Conservation (phyloP, 2,113 vertebrate genomes). For the Maccullochella peelii region DNA sequence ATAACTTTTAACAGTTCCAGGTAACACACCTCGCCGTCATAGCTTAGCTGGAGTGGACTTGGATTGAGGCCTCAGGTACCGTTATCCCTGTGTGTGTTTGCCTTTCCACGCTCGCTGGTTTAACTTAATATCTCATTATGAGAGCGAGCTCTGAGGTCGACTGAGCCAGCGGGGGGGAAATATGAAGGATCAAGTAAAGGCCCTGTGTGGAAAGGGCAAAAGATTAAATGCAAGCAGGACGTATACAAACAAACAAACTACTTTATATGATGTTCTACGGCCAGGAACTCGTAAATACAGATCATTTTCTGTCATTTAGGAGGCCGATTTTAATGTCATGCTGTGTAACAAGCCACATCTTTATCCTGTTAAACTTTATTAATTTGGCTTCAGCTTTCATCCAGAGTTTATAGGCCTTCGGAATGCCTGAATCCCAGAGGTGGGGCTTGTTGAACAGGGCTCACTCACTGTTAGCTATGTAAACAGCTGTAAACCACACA, state of each 20-base stretch:
- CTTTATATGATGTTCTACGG: conserved; percentile 38
- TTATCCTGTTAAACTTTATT: conserved; percentile 78
- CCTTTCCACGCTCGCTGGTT: conserved; percentile 32
- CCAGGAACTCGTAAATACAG: conserved; percentile 59
- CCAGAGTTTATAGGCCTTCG: conserved; percentile 63
- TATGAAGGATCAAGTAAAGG: conserved; percentile 17
- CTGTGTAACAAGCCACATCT: conserved; percentile 70
- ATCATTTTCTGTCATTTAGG: conserved; percentile 60
- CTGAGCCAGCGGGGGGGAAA: conserved; percentile 12
- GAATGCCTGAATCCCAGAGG: conserved; percentile 49
- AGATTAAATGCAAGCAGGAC: conserved; percentile 9
- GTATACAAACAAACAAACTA: conserved; percentile 23
- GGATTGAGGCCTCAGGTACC: conserved; percentile 3
- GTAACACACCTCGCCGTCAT: conserved; percentile 29
- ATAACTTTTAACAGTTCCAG: conserved; percentile 68
- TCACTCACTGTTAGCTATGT: conserved; percentile 71
- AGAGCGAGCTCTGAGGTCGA: conserved; percentile 25
- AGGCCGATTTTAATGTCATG: conserved; percentile 50
- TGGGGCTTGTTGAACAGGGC: conserved; percentile 59
- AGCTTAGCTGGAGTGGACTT: not conserved
- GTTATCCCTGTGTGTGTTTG: conserved; percentile 28
- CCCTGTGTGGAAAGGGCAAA: not conserved
- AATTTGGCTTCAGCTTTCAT: conserved; percentile 80
- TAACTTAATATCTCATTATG: conserved; percentile 45
- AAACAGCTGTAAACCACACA: conserved; percentile 73